Evolutionary conservation across 2,113 vertebrate species (phyloP).

Genomic region (Sphaerodactylus townsendi): DNA sequence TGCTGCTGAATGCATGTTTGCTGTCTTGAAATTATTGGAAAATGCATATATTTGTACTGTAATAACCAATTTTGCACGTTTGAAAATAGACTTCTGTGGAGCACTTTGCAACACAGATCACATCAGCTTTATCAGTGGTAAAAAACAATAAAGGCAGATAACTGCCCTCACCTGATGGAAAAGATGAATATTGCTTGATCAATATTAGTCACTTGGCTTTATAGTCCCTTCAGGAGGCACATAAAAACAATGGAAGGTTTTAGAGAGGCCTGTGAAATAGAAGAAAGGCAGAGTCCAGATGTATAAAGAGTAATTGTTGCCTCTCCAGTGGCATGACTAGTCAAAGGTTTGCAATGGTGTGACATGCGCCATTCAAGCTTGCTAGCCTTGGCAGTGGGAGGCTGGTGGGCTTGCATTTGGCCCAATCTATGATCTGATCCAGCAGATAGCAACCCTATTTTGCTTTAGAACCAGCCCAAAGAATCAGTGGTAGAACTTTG

Average conservation of each 20-base stretch:
- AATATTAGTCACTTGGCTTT: conserved; percentile 22
- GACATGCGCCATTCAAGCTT: no score
- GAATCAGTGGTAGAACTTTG: conserved; percentile 14
- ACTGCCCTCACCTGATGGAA: conserved; percentile 15
- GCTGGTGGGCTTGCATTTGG: no score
- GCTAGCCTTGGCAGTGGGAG: no score
- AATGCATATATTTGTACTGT: not conserved
- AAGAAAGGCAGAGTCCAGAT: not conserved
- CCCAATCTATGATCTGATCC: not conserved
- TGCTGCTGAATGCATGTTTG: not conserved
- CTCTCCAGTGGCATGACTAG: no score
- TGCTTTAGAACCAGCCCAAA: not conserved
- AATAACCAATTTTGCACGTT: conserved; percentile 24
- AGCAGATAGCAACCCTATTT: conserved; percentile 19
- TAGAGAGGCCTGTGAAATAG: conserved; percentile 6
- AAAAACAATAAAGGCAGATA: conserved; percentile 2
- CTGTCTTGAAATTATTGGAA: conserved; percentile 20
- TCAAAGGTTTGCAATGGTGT: no score
- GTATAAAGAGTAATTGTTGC: no score
- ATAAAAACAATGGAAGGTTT: conserved; percentile 8
- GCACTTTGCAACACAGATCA: conserved; percentile 25
- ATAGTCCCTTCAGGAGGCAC: conserved; percentile 13
- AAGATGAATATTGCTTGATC: conserved; percentile 30
- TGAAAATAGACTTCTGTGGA: conserved; percentile 34
- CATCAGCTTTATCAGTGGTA: not conserved